Base-by-base conservation (phyloP, 35 echinoderm and acorn worm genomes). In the Anneissia japonica region DNA sequence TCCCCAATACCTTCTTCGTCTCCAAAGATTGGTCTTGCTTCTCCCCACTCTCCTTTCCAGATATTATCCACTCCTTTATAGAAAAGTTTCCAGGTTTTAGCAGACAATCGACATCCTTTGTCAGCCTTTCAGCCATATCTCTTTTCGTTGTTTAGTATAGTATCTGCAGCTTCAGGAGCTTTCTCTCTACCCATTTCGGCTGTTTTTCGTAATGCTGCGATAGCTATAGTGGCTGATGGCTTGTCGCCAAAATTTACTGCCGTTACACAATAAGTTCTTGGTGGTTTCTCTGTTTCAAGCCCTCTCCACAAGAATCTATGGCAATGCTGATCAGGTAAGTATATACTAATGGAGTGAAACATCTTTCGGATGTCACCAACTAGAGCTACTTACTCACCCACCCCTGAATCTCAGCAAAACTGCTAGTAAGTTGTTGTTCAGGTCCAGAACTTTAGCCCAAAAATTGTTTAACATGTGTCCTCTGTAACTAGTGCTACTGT, bases 61-160 rank as follows among this genome's bases (percentile, higher is more conserved):
- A 77, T 35, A 77, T 56, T 16, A 37, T 81, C n/a, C 76, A 76
- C 51, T 31, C 80, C 38, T 76, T 87, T 23, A 87, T 87, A 30
- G 81, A 28, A 37, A 43, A 83, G 36, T 46, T 83, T 17, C 81
- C 81, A 30, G 31, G 37, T 34, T 83, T 13, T n/a, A 83, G 81
- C 31, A 83, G 4, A 23, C 34, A 4, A 3, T 83, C 1, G 13
- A 83, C 36, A 4, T 83, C 81, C 33, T 83, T 41, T 30, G 40
- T n/a, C 9, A 36, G 31, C 26, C 26, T 17, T 9, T 39, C 33
- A 30, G 81, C 35, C n/a, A 4, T n/a, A 45, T 3, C 46, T 0
- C 36, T 35, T 13, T 36, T 30, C 28, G 37, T 21, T 9, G 46
- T 28, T 10, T 41, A 83, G 29, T 39, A 36, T 4, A 83, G 41